Conservation (phyloP, 1,140 invertebrate genomes). For the Aphis gossypii region DNA sequence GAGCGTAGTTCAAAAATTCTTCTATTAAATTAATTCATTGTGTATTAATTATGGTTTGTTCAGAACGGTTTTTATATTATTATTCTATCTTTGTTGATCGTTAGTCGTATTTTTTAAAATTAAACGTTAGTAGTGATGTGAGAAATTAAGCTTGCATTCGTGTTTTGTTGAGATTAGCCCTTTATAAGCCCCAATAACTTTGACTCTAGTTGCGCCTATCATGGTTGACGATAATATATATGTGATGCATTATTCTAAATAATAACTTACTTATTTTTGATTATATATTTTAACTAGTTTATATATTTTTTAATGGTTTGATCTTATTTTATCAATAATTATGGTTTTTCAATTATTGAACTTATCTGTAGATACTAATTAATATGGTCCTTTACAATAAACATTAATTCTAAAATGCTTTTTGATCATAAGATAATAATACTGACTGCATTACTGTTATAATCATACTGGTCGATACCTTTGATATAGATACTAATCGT, state of each 20-base stretch:
- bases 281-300: neutral
- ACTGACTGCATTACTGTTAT: no score
- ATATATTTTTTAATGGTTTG: neutral
- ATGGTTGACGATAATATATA: neutral
- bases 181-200: neutral
- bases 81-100: neutral
- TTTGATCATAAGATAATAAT: neutral
- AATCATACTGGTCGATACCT: neutral
- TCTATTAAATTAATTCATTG: no score
- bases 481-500: neutral
- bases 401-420: neutral
- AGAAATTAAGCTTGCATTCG: neutral
- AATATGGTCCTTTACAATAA: neutral
- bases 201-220: neutral
- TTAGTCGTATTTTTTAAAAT: neutral
- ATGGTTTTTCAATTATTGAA: neutral
- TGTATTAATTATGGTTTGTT: neutral
- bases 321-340: neutral
- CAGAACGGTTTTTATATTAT: neutral
- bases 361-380: neutral
- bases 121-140: neutral
- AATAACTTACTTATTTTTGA: neutral
- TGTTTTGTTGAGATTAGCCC: neutral
- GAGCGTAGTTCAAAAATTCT: neutral
- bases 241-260: neutral